Evolutionary conservation across 2,797 vertebrate genomes (phyloP), one percentile per base, ranked within the genome.

Genomic region (Lindbergichthys nudifrons): DNA sequence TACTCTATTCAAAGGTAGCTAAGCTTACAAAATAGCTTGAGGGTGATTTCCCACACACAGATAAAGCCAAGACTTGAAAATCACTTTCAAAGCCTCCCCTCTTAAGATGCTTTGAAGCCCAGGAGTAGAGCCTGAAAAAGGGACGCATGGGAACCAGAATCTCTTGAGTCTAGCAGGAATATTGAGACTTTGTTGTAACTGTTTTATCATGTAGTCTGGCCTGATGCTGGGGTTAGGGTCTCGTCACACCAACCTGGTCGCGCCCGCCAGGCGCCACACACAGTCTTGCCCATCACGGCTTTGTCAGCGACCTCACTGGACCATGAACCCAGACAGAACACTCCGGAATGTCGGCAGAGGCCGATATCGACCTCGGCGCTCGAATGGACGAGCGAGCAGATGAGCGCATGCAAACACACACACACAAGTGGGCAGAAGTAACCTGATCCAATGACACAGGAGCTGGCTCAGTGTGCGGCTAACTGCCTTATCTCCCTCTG

Each of bases 261-360:
- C 82, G 88, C 73, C 91, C 74, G 1, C 21, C 13, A 89, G 92
- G 93, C 93, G 92, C 93, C 93, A 91, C 85, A 82, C 82, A 43
- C 86, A 43, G 81, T 86, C 77, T 83, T 50, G 54, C 76, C 82
- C 87, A 58, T 87, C 91, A 23, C 53, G 41, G 86, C 89, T 93
- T 93, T 94, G 93, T 94, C 93, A 93, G 89, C 90, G 83, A 83
- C 90, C 81, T 89, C 91, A 81, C 81, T 93, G 93, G 90, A 94
- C 88, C 92, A 82, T 94, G 92, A 95, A 93, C 78, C 61, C 88
- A 92, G 90, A 92, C 91, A 87, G 92, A 79, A 79, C 83, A 65
- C 86, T 88, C 75, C 57, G 90, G 92, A 95, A 94, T 93, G 93
- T 88, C 87, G 82, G 78, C 87, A 45, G 75, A 36, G 65, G 85